Conservation (phyloP, 1,140 invertebrate genomes). For the Batillaria attramentaria region DNA sequence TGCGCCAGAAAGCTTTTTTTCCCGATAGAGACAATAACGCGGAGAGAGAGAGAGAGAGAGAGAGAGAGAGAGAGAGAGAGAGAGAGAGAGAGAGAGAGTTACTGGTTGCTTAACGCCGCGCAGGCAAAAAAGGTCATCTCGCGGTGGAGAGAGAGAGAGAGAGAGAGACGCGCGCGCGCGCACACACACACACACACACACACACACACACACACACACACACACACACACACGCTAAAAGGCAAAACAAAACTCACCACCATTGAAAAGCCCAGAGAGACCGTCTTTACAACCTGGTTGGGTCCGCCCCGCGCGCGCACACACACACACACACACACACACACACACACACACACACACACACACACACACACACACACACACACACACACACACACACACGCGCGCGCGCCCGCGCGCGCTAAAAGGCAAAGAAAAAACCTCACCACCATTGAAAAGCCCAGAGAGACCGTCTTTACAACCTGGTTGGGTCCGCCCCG, state of each 20-base stretch:
- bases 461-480: neutral
- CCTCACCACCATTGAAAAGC: neutral
- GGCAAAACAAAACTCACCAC: neutral
- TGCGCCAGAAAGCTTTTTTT: too few relatives aligned
- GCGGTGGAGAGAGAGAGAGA: neutral
- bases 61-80: neutral
- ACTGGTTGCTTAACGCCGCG: too few relatives aligned
- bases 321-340: neutral
- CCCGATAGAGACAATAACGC: too few relatives aligned
- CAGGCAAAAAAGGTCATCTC: too few relatives aligned
- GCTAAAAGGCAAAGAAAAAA: neutral
- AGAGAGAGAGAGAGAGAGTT: slow-evolving; percentile 4
- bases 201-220: neutral
- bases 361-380: neutral
- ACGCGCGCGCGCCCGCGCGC: too few relatives aligned
- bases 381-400: neutral
- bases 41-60: slow-evolving; percentile 20
- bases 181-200: neutral
- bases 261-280: neutral
- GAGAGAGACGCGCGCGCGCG: neutral
- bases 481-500: neutral
- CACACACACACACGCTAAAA: neutral
- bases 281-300: neutral
- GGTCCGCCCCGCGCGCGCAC: too few relatives aligned
- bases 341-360: neutral